Conservation (phyloP, 2,888 invertebrate genomes). For the Scaeva pyrastri region DNA sequence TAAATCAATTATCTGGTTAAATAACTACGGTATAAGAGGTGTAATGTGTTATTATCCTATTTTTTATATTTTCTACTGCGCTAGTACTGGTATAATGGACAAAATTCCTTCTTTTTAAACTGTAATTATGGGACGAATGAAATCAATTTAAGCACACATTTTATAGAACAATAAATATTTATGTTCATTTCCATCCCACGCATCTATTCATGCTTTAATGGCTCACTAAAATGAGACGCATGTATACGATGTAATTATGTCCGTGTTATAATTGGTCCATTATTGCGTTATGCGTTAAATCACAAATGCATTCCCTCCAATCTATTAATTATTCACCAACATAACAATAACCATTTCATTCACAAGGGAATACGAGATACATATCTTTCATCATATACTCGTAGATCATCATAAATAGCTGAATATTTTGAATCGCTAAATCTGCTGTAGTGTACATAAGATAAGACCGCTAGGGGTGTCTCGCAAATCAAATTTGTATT, state of each 20-base stretch:
- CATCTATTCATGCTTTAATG: conserved; percentile 13
- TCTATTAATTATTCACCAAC: conserved; percentile 31
- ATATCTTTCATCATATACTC: neutral
- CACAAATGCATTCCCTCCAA: conserved; percentile 10
- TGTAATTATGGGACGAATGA: neutral
- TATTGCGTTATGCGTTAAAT: conserved; percentile 15
- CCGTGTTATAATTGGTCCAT: conserved; percentile 5
- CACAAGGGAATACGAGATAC: neutral
- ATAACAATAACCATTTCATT: conserved; percentile 3
- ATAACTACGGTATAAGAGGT: neutral
- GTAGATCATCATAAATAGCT: neutral
- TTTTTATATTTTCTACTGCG: too few species aligned
- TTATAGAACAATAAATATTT: neutral
- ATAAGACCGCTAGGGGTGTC: neutral
- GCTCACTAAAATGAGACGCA: conserved; percentile 4
- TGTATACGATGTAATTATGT: conserved; percentile 15
- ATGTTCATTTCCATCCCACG: neutral
- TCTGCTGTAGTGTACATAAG: neutral
- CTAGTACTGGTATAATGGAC: too few species aligned
- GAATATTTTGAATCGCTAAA: neutral
- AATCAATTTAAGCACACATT: neutral
- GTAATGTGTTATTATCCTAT: too few species aligned
- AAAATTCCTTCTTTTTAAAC: too few species aligned
- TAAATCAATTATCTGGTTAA: conserved; percentile 26
- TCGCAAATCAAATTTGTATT: too few species aligned